phyloP scores from a whole-genome alignment of 2,888 invertebrate genomes.

The Caenorhabditis uteleia region DNA sequence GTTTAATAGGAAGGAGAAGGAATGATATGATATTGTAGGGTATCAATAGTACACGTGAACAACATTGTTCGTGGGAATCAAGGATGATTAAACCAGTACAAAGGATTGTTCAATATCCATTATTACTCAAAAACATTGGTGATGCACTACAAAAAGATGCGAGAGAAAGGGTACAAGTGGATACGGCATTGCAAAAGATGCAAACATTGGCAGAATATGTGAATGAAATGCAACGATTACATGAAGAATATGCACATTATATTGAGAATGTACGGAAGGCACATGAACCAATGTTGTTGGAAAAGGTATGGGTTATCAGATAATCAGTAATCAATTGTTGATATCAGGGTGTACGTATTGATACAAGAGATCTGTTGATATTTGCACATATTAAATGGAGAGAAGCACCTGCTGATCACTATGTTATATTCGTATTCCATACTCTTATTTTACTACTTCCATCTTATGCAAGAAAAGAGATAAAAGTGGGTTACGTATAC shows the following conservation, averaged over 20 bases:
- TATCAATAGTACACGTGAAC: slow-evolving; percentile 48
- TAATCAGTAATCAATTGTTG: neutral
- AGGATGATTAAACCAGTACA: slow-evolving; percentile 66
- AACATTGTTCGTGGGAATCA: slow-evolving; percentile 57
- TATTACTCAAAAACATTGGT: slow-evolving; percentile 46
- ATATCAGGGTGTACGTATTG: slow-evolving; percentile 48
- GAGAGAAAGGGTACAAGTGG: slow-evolving; percentile 45
- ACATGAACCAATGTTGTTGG: slow-evolving; percentile 29
- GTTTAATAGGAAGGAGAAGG: neutral
- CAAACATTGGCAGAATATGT: slow-evolving; percentile 62
- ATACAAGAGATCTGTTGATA: slow-evolving; percentile 49
- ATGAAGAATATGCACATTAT: slow-evolving; percentile 58
- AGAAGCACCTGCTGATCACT: slow-evolving; percentile 47
- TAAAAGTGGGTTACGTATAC: slow-evolving; percentile 25
- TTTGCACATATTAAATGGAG: slow-evolving; percentile 54
- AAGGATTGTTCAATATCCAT: slow-evolving; percentile 58
- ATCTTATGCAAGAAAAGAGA: slow-evolving; percentile 36
- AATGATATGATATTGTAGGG: slow-evolving; percentile 13
- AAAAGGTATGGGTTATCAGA: slow-evolving; percentile 33
- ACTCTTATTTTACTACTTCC: slow-evolving; percentile 50
- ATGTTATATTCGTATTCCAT: slow-evolving; percentile 54
- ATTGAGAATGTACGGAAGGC: slow-evolving; percentile 41
- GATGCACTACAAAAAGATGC: slow-evolving; percentile 43
- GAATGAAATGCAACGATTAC: slow-evolving; percentile 65
- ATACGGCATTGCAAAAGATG: slow-evolving; percentile 56